Conservation (phyloP, 2,888 invertebrate genomes). For the Octonoba sinensis region DNA sequence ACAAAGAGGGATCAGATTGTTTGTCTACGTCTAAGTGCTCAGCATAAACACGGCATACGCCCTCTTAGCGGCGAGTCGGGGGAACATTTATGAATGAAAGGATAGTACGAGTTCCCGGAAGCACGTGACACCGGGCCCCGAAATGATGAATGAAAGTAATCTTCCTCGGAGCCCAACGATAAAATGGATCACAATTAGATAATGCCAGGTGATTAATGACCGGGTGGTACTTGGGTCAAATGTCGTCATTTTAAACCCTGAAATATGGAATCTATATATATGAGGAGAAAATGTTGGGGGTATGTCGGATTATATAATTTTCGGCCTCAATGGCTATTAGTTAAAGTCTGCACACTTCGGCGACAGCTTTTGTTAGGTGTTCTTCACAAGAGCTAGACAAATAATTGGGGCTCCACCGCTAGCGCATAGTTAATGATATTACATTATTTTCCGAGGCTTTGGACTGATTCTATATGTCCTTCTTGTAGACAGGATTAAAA, state of each 20-base stretch:
- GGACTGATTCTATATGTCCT: no score
- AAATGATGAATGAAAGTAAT: conserved; percentile 59
- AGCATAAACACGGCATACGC: conserved; percentile 40
- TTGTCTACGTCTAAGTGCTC: conserved; percentile 15
- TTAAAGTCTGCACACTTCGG: conserved; percentile 22
- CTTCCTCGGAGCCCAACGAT: conserved; percentile 41
- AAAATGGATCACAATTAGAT: conserved; percentile 62
- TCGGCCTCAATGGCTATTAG: conserved; percentile 21
- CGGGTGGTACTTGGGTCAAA: conserved; percentile 35
- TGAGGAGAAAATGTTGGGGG: conserved; percentile 19
- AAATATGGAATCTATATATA: conserved; percentile 56
- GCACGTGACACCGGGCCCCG: conserved; percentile 44
- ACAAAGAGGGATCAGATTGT: conserved; percentile 19
- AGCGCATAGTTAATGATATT: no score
- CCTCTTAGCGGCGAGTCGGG: conserved; percentile 6
- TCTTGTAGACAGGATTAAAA: no score
- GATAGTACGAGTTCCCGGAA: conserved; percentile 37
- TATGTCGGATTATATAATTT: conserved; percentile 44
- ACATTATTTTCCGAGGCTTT: no score
- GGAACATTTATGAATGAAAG: conserved; percentile 35
- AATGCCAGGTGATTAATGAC: conserved; percentile 57
- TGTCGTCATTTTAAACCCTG: conserved; percentile 41
- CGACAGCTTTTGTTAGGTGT: conserved; percentile 24
- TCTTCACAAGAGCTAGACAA: conserved; percentile 24
- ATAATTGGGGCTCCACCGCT: conserved; percentile 13